These are phyloP conservation scores for Pseudochromis fuscus DNA, from an alignment of 2,797 vertebrate genomes.

Conservation along the genomic window DNA sequence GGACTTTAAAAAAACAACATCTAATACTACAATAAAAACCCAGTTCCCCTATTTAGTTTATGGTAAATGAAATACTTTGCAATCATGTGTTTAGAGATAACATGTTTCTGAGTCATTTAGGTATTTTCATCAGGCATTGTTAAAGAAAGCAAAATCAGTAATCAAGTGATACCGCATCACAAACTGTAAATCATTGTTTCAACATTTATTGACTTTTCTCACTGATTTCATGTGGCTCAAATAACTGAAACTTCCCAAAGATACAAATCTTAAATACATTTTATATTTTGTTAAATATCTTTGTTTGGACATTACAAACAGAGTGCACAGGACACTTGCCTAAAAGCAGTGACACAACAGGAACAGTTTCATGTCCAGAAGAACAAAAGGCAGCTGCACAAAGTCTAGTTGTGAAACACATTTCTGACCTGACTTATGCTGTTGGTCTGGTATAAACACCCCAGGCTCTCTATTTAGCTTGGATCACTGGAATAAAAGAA, in stretches of 20 bases:
- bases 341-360: constrained; percentile 25
- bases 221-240: too few species aligned
- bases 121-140: background rate
- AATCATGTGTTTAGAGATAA: background rate
- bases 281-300: too few species aligned
- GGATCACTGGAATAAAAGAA: constrained; percentile 46
- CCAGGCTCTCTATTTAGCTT: constrained; percentile 67
- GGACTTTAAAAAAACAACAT: constrained; percentile 2
- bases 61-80: constrained; percentile 28
- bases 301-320: too few species aligned
- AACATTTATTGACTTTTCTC: background rate
- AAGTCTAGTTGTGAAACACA: constrained; percentile 36
- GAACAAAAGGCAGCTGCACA: constrained; percentile 64
- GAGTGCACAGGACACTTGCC: background rate
- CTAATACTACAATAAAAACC: background rate
- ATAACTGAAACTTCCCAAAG: background rate
- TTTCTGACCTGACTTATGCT: constrained; percentile 39
- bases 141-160: background rate
- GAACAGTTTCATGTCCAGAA: constrained; percentile 22
- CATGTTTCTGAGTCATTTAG: background rate
- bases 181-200: background rate
- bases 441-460: constrained; percentile 51
- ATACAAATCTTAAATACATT: background rate
- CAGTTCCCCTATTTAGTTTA: constrained; percentile 29
- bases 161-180: background rate